These are phyloP conservation scores for Cygnus atratus DNA, from an alignment of 2,113 vertebrate species.

Conservation along the genomic window DNA sequence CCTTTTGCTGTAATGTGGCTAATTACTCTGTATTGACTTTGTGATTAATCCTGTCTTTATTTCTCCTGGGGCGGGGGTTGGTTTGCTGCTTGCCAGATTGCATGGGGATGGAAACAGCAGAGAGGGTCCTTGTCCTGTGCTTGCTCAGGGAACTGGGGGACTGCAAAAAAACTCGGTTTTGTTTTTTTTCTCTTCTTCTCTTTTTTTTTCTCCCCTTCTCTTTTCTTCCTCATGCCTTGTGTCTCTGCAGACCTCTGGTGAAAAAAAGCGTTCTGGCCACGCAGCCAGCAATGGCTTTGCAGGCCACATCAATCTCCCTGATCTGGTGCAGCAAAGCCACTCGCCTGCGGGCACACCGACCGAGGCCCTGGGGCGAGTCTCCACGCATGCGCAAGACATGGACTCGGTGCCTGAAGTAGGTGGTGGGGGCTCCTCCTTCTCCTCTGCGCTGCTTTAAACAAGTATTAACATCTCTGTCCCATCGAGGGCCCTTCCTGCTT, in stretches of 20 bases:
- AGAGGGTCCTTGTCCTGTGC: background rate
- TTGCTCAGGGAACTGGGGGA: background rate
- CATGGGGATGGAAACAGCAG: background rate
- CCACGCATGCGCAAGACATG: conserved; percentile 87
- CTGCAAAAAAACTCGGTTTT: background rate
- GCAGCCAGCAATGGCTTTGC: conserved; percentile 93
- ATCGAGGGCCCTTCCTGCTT: background rate
- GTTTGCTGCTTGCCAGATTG: conserved; percentile 21
- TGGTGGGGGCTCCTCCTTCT: conserved; percentile 64
- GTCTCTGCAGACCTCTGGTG: conserved; percentile 87
- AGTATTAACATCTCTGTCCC: conserved; percentile 24
- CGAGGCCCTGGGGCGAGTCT: conserved; percentile 82
- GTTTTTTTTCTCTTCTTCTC: background rate
- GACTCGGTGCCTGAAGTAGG: conserved; percentile 93
- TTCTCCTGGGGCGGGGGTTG: background rate
- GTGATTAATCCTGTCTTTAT: conserved; percentile 53
- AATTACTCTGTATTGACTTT: background rate
- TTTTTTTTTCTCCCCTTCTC: background rate
- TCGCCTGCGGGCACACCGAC: conserved; percentile 89
- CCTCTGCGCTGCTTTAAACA: background rate
- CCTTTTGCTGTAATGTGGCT: background rate
- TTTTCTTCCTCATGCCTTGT: conserved; percentile 66
- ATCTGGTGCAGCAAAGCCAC: conserved; percentile 95
- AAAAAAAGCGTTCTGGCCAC: conserved; percentile 90
- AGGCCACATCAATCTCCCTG: conserved; percentile 93